These are phyloP conservation scores for Natator depressus DNA, from an alignment of 2,113 vertebrate genomes.

Conservation along the genomic window DNA sequence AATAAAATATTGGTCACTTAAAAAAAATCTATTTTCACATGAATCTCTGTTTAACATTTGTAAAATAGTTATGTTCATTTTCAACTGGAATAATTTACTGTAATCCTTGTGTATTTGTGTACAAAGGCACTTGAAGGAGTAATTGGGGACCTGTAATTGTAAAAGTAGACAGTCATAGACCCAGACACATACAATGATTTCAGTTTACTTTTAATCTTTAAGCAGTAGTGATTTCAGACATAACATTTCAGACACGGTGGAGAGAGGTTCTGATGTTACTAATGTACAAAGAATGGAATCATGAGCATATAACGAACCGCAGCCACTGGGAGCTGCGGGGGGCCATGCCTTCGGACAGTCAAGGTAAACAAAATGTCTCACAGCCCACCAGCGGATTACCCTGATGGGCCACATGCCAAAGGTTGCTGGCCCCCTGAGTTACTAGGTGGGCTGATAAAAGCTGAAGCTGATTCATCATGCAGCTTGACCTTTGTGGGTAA, in stretches of 20 bases:
- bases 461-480: too few species aligned
- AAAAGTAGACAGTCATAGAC: too few species aligned
- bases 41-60: accelerated
- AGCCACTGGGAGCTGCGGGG: too few species aligned
- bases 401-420: too few species aligned
- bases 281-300: neutral
- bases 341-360: too few species aligned
- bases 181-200: neutral
- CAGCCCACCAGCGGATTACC: too few species aligned
- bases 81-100: neutral
- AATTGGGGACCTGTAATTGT: neutral
- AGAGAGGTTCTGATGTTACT: neutral
- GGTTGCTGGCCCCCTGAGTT: neutral
- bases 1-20: neutral
- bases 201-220: neutral
- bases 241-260: neutral
- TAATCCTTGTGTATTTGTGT: neutral
- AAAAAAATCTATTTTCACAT: neutral
- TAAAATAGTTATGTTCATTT: neutral
- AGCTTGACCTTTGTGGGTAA: constrained; percentile 1
- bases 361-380: too few species aligned
- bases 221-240: neutral
- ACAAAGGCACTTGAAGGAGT: neutral
- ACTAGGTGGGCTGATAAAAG: neutral
- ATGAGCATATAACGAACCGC: neutral